These are phyloP conservation scores for Adelognathus sp. DNA, from an alignment of 2,888 invertebrate genomes.

Conservation along the genomic window DNA sequence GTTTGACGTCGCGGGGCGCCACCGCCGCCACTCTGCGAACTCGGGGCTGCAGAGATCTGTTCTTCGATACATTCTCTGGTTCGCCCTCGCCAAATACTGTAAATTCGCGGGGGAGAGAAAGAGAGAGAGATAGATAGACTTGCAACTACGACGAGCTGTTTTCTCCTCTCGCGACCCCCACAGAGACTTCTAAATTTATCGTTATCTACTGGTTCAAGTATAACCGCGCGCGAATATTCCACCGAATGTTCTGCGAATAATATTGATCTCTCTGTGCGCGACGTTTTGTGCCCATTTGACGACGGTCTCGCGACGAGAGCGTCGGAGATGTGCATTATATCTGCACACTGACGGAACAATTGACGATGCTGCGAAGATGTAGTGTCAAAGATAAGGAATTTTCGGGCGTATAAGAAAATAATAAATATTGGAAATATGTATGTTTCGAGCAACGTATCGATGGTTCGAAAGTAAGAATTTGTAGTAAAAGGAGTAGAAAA, in stretches of 20 bases:
- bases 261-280: constrained; percentile 50
- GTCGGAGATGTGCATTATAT: not conserved
- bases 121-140: constrained; percentile 12
- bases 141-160: constrained; percentile 18
- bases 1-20: not conserved
- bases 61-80: not conserved
- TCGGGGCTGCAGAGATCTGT: not conserved
- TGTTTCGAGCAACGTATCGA: constrained; percentile 12
- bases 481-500: too few species aligned
- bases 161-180: constrained; percentile 13
- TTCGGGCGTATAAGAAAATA: not conserved
- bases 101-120: not conserved
- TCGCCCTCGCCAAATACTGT: not conserved
- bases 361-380: not conserved
- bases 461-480: too few species aligned
- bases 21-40: not conserved
- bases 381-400: not conserved
- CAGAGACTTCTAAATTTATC: constrained; percentile 56
- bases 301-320: not conserved
- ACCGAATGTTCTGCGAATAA: constrained; percentile 52
- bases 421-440: constrained; percentile 16
- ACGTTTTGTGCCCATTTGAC: constrained; percentile 49
- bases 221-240: constrained; percentile 42
- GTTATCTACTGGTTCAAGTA: constrained; percentile 49
- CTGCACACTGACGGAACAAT: not conserved